Conservation (phyloP, 2,113 vertebrate genomes). For the Heterotilapia buettikoferi region DNA sequence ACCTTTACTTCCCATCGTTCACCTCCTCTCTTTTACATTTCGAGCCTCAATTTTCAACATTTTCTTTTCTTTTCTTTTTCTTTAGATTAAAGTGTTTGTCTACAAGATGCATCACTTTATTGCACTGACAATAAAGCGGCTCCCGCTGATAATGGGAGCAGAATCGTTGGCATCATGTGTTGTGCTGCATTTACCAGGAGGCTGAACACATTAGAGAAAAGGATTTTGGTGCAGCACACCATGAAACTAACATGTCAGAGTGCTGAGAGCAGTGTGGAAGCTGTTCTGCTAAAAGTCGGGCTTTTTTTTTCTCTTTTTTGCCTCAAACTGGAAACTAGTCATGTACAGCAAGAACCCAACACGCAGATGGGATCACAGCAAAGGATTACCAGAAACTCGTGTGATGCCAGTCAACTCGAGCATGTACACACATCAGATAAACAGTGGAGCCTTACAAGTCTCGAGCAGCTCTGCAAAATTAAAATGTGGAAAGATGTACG, state of each 20-base stretch:
- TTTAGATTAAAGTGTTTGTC: not conserved
- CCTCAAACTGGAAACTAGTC: not conserved
- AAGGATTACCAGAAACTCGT: not conserved
- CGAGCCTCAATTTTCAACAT: not conserved
- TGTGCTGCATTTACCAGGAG: not conserved
- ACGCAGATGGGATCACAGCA: not conserved
- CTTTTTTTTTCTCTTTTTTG: not conserved
- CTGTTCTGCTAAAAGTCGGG: not conserved
- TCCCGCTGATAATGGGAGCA: not conserved
- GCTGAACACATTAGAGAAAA: not conserved
- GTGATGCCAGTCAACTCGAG: not conserved
- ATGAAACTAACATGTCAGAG: not conserved
- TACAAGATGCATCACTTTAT: not conserved
- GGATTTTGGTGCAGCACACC: not conserved
- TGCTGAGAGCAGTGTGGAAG: not conserved
- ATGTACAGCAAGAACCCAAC: not conserved
- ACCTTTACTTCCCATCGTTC: accelerated
- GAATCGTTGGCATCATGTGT: not conserved
- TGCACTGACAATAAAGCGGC: not conserved
- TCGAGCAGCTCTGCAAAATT: not conserved
- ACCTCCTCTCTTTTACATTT: not conserved
- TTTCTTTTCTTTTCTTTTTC: not conserved
- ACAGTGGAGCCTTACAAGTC: not conserved
- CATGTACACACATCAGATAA: not conserved
- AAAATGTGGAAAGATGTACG: not conserved